Evolutionary conservation across 2,113 vertebrate genomes (phyloP), one percentile per base, ranked within the genome.

Genomic region (Phyllostomus discolor): DNA sequence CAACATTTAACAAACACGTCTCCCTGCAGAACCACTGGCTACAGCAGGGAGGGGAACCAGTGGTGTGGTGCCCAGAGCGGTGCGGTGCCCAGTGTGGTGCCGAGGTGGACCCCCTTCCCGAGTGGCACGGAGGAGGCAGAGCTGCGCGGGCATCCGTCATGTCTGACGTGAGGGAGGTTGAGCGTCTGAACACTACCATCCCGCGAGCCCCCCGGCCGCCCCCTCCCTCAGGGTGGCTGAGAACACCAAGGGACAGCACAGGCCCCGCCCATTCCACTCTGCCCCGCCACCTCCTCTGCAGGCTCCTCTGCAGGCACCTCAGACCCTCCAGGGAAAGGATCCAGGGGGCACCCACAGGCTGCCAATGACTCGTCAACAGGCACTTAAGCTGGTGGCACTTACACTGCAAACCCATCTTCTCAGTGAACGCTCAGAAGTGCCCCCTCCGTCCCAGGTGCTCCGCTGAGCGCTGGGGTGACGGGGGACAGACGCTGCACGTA

Each of bases 51-150:
- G 3, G 22, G 79, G 73, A 28, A 28, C 73, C 26, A 5, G 46
- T 62, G 35, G 54, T 9, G 4, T 1, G 46, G 48, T 7, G 38
- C 38, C 38, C 38, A 41, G 38, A 41, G 38, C 38, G 38, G 38
- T 41, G 4, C 1, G 46, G 48, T 7, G 12, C 41, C 3, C 38
- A 4, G 38, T 41, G 4, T 1, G 46, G 48, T 7, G 12, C 41
- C 3, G 1, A 79, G 41, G 22, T 5, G 28, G 70, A 88, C 4
- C 1, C 41, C 48, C 78, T 76, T 11, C 19, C 80, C 31, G 22
- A 0, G 0, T 3, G 28, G 69, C 38, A 78, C 31, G 10, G 1
- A 31, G 46, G 35, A 66, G 26, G n/a, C 0, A 14, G 28, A 22
- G 31, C 22, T 1, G 17, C 59, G n/a, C 41, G 24, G 10, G 20